These are phyloP conservation scores for Corythornis madagascariensis DNA, from an alignment of 2,113 vertebrate species.

Conservation along the genomic window DNA sequence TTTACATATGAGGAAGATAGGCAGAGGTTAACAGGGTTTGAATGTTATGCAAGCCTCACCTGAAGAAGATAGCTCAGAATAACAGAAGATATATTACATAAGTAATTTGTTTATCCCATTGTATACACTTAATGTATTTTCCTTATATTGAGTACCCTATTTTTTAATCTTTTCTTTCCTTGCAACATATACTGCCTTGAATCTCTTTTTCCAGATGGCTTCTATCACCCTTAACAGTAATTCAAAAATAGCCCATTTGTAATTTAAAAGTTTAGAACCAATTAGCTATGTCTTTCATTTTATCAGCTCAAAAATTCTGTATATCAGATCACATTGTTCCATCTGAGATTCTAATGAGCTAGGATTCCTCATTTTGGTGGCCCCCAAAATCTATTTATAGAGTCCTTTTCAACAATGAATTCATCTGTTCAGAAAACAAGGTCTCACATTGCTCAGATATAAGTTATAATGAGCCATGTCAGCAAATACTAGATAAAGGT, in stretches of 20 bases:
- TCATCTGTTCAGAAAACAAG: constrained; percentile 54
- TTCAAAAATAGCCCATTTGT: not conserved
- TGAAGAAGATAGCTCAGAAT: not conserved
- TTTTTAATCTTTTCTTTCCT: not conserved
- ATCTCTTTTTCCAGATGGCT: constrained; percentile 5
- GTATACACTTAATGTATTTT: not conserved
- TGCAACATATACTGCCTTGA: not conserved
- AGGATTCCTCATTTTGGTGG: constrained; percentile 48
- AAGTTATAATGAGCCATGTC: constrained; percentile 48
- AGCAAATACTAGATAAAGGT: constrained; percentile 52
- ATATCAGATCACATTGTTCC: not conserved
- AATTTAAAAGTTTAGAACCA: constrained; percentile 1
- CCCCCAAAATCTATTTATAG: constrained; percentile 76
- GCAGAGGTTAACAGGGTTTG: not conserved
- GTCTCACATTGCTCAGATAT: constrained; percentile 46
- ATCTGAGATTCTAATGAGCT: constrained; percentile 18
- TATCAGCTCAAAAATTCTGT: constrained; percentile 9
- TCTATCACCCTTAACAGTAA: not conserved
- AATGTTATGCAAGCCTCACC: not conserved
- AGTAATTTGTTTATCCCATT: not conserved
- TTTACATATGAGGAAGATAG: not conserved
- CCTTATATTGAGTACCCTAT: not conserved
- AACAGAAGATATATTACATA: not conserved
- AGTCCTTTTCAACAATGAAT: constrained; percentile 57
- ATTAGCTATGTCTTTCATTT: constrained; percentile 2